Percentiles rank a stretch among this genome's conserved stretches.
These are phyloP conservation scores for Aurelia aurita DNA, from an alignment of 30 jellyfish, hydroid and myxozoan species.

Conservation along the genomic window DNA sequence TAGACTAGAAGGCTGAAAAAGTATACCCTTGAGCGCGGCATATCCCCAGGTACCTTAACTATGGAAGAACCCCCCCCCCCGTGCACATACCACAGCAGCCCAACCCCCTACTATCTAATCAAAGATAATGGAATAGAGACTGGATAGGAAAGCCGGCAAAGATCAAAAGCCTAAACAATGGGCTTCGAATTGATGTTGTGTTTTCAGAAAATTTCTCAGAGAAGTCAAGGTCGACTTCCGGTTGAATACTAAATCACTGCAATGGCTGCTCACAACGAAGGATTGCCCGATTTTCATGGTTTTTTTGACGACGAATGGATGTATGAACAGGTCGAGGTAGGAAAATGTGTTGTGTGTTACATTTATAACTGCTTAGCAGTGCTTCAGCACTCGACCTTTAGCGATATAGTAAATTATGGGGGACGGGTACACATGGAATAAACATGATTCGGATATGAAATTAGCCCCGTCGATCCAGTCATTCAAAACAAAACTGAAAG, in stretches of 20 bases:
- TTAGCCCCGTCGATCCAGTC: no score
- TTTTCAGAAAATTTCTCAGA: conserved; percentile 51
- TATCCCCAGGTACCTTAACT: no score
- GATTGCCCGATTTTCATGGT: conserved; percentile 35
- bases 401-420: not conserved
- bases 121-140: no score
- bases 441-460: no score
- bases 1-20: no score
- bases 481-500: no score
- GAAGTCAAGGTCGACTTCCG: conserved; percentile 69
- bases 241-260: conserved; percentile 28
- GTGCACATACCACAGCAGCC: no score
- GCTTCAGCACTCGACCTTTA: not conserved
- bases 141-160: no score
- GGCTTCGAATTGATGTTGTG: conserved; percentile 57
- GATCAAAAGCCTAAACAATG: conserved; percentile 60
- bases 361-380: not conserved
- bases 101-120: no score
- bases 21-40: no score
- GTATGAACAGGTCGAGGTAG: conserved; percentile 52
- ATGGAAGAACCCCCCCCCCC: no score
- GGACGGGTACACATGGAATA: conserved; percentile 4
- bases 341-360: conserved; percentile 20
- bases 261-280: conserved; percentile 37
- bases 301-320: conserved; percentile 53